A percentile compares a stretch with the other conserved stretches of the same genome.
These are phyloP conservation scores for Turritopsis rubra DNA, from an alignment of 30 jellyfish, hydroid and myxozoan genomes.

Conservation along the genomic window DNA sequence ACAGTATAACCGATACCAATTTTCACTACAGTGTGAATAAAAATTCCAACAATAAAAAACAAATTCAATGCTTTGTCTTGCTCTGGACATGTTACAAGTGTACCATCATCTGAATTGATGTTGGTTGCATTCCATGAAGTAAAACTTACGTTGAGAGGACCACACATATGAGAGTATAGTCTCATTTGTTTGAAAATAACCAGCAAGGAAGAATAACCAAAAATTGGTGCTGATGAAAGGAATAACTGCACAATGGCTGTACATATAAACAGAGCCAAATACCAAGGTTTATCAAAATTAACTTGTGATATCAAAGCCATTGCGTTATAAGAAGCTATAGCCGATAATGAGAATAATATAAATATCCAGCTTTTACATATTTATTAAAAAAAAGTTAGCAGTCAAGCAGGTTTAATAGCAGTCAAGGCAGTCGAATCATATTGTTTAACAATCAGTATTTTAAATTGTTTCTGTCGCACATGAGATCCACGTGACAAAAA, in stretches of 20 bases:
- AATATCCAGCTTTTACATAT: neutral
- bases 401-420: neutral
- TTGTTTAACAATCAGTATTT: neutral
- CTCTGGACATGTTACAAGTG: neutral
- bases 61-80: constrained; percentile 25
- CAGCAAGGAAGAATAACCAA: constrained; percentile 22
- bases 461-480: neutral
- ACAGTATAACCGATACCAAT: constrained; percentile 9
- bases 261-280: neutral
- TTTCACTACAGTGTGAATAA: constrained; percentile 18
- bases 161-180: constrained; percentile 18
- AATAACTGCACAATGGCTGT: neutral
- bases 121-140: neutral
- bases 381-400: neutral
- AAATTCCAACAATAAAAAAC: constrained; percentile 8
- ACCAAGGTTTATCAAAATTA: constrained; percentile 1
- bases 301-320: neutral
- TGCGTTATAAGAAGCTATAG: neutral
- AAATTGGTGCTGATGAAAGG: constrained; percentile 23
- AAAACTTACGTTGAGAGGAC: neutral
- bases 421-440: neutral
- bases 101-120: neutral
- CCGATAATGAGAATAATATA: neutral
- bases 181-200: constrained; percentile 16
- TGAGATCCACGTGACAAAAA: neutral